Percentiles rank a stretch among this genome's conserved stretches.
phyloP scores from a whole-genome alignment of 2,113 vertebrate species.

The Cyphomyrus plagiostoma region DNA sequence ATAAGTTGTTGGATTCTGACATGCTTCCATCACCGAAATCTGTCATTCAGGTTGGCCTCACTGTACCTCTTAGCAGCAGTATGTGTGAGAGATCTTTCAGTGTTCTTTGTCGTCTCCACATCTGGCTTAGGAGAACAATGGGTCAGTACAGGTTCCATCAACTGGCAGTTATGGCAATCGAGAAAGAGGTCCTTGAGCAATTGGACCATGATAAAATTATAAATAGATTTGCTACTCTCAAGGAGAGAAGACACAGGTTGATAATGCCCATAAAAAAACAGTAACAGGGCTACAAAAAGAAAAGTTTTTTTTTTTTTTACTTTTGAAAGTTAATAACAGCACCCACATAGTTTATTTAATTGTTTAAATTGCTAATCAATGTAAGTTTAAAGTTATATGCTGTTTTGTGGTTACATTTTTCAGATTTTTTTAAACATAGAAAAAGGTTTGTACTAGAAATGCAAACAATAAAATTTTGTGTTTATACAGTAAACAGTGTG shows the following conservation, averaged over 20 bases:
- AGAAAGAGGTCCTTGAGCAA: not conserved
- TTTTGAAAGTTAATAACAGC: conserved; percentile 11
- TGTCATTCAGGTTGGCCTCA: not conserved
- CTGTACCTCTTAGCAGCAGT: too few relatives aligned
- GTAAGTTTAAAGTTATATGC: not conserved
- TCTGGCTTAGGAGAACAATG: not conserved
- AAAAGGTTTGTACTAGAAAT: too few relatives aligned
- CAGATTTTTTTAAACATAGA: too few relatives aligned
- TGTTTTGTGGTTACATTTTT: too few relatives aligned
- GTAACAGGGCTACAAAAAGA: not conserved
- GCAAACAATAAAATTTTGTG: too few relatives aligned
- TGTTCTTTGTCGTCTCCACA: too few relatives aligned
- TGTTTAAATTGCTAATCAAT: conserved; percentile 12
- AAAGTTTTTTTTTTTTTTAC: not conserved
- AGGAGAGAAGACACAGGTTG: not conserved
- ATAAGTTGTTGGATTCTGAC: not conserved
- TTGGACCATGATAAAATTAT: not conserved
- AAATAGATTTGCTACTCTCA: not conserved
- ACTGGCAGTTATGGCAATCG: not conserved
- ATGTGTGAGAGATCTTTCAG: too few relatives aligned
- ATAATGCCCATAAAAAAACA: not conserved
- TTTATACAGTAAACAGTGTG: too few relatives aligned
- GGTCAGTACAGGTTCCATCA: not conserved
- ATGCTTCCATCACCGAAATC: not conserved
- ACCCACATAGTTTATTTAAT: not conserved